Evolutionary conservation across 2,888 invertebrate genomes (phyloP).

Genomic region (Rhogogaster chlorosoma): DNA sequence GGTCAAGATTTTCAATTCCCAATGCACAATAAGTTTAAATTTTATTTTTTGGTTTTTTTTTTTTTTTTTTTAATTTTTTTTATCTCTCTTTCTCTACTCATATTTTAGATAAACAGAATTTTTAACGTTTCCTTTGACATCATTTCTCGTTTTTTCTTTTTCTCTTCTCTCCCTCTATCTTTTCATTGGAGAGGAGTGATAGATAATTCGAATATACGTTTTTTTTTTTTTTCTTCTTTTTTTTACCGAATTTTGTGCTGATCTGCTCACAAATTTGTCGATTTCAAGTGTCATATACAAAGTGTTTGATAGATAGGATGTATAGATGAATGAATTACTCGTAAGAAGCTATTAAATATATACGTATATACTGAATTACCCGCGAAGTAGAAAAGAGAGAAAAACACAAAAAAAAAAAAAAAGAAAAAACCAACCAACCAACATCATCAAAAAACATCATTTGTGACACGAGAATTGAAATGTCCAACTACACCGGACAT

Average conservation of each 20-base stretch:
- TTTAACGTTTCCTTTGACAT: background rate
- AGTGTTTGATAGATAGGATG: too few relatives aligned
- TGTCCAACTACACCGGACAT: slow-evolving; percentile 5
- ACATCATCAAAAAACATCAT: background rate
- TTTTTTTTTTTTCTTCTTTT: background rate
- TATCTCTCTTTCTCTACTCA: background rate
- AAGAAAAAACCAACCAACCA: background rate
- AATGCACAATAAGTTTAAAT: background rate
- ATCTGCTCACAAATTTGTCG: background rate
- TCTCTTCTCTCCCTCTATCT: too few relatives aligned
- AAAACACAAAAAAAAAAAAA: background rate
- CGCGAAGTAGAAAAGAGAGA: too few relatives aligned
- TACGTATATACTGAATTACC: background rate
- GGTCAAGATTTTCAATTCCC: background rate
- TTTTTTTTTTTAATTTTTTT: background rate
- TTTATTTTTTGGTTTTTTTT: background rate
- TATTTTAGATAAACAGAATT: background rate
- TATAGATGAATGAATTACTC: background rate
- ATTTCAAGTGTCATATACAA: background rate
- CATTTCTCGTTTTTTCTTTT: background rate
- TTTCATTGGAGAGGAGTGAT: too few relatives aligned
- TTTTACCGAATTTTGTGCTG: background rate
- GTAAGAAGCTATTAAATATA: background rate
- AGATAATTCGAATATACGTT: too few relatives aligned
- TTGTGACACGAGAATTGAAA: background rate